Evolutionary conservation across 2,113 vertebrate genomes (phyloP), one percentile per base, ranked within the genome.

Genomic region (Salminus brasiliensis): DNA sequence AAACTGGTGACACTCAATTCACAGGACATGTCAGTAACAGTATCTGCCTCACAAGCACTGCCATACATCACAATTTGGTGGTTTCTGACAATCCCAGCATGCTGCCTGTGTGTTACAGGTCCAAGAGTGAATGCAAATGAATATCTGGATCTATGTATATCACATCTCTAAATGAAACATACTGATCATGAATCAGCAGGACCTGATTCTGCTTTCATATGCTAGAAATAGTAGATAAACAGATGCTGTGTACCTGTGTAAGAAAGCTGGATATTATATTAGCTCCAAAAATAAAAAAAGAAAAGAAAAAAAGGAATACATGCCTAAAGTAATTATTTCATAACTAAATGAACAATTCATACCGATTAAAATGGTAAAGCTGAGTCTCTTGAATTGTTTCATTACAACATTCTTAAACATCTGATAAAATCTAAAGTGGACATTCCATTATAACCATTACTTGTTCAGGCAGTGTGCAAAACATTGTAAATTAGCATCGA

Each of bases 31-130:
- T 74, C 23, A 45, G 27, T 16, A 69, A 62, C 25, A 62, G 75
- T 32, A 32, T 73, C 27, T 52, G 62, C 30, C 62, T 32, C 23
- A 78, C 68, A 74, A 74, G 36, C 43, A 63, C 27, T 30, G 21
- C 71, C 43, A 52, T 34, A 65, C 39, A 34, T 29, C 29, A 62
- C 9, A 12, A 27, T 34, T 62, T 10, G 0, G 1, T 45, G 63
- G 39, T 23, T 29, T 49, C n/a, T 30, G 60, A 2, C 23, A n/a
- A 72, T 18, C 80, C 36, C 30, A 39, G 53, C 81, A 80, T 80
- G 59, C 81, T 21, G 47, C 59, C 41, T 13, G 32, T 21, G 16
- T 36, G 12, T n/a, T 23, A 21, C 53, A n/a, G 9, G 9, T 12
- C 25, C n/a, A 59, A 60, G 16, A 27, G 7, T 49, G 23, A 47